These are phyloP conservation scores for Bombus fervidus DNA, from an alignment of 1,140 invertebrate genomes.

Conservation along the genomic window DNA sequence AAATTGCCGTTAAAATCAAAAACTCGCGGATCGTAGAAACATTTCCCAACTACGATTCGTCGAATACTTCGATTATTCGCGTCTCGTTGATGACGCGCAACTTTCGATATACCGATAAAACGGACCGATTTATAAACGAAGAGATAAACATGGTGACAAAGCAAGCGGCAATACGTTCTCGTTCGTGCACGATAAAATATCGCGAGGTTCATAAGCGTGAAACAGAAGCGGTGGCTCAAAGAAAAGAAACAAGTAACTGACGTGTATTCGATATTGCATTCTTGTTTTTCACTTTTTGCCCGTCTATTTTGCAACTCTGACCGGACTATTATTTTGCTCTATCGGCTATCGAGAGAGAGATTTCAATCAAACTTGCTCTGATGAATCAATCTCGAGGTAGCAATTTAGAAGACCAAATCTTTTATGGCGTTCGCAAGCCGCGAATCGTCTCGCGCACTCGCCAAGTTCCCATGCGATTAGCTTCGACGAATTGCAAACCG, in stretches of 20 bases:
- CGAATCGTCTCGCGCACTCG: too few relatives aligned
- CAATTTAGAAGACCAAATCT: not conserved
- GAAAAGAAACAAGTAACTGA: constrained; percentile 18
- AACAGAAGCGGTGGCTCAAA: not conserved
- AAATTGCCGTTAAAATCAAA: not conserved
- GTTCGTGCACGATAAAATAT: not conserved
- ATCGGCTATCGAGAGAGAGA: not conserved
- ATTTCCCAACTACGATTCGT: not conserved
- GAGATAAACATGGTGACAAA: not conserved
- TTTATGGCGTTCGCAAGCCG: not conserved
- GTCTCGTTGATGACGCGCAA: not conserved
- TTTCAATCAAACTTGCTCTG: constrained; percentile 21
- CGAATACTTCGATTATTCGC: not conserved
- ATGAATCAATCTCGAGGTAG: constrained; percentile 14
- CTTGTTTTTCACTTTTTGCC: not conserved
- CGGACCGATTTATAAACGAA: not conserved
- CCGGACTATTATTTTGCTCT: not conserved
- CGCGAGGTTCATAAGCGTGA: not conserved
- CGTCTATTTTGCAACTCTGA: not conserved
- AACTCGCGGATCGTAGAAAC: not conserved
- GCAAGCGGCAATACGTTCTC: not conserved
- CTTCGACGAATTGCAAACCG: not conserved
- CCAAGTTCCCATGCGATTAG: not conserved
- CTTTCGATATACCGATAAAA: constrained; percentile 17
- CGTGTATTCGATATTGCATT: constrained; percentile 11